Conservation (phyloP, 2,113 vertebrate species). For the Xerus inauris region DNA sequence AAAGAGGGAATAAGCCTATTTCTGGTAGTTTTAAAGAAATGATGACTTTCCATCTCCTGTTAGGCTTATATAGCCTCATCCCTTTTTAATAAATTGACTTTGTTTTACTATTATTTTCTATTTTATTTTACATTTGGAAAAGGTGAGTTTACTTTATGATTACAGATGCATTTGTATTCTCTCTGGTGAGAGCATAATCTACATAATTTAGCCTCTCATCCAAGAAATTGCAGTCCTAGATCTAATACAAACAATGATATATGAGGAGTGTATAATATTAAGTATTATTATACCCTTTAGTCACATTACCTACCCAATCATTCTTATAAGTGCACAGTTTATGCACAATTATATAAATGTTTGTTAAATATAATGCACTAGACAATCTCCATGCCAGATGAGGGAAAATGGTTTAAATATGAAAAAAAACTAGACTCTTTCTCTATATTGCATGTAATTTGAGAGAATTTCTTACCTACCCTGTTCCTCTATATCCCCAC, state of each 20-base stretch:
- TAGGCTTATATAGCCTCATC: background rate
- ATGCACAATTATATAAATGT: background rate
- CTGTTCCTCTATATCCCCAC: background rate
- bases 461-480: background rate
- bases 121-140: conserved; percentile 54
- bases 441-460: background rate
- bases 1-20: conserved; percentile 19
- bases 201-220: background rate
- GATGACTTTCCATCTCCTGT: background rate
- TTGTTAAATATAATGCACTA: background rate
- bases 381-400: background rate
- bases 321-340: background rate
- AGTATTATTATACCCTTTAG: background rate
- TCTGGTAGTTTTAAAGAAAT: conserved; percentile 31
- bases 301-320: background rate
- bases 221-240: background rate
- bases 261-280: background rate
- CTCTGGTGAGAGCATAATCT: background rate
- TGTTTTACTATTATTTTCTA: conserved; percentile 4
- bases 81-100: background rate
- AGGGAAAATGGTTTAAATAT: background rate
- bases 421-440: background rate
- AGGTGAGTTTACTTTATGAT: background rate
- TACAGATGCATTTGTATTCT: background rate
- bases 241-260: background rate